These are phyloP conservation scores for Helogale parvula DNA, from an alignment of 2,113 vertebrate species.

Conservation along the genomic window DNA sequence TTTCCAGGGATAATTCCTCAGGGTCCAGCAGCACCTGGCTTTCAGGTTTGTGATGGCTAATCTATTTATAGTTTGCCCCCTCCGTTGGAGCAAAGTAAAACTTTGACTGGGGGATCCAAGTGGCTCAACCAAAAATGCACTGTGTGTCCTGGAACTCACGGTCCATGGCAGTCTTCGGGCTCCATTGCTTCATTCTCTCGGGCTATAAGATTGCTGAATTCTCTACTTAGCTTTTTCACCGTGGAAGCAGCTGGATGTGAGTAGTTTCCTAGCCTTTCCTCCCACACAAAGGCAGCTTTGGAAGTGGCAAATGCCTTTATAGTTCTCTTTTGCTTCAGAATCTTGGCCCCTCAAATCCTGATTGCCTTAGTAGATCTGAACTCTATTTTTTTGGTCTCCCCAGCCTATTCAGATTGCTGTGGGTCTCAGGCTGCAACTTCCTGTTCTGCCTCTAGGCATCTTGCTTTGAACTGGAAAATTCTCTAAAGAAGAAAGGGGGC, in stretches of 20 bases:
- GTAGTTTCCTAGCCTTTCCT: not conserved
- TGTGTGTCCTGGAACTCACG: not conserved
- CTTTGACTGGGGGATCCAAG: not conserved
- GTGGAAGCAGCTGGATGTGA: not conserved
- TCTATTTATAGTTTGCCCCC: not conserved
- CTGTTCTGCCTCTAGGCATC: not conserved
- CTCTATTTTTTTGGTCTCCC: not conserved
- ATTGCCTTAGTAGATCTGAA: not conserved
- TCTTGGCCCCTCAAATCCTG: not conserved
- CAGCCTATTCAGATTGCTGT: not conserved
- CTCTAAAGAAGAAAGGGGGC: not conserved
- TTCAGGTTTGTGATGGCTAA: not conserved
- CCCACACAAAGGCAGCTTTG: not conserved
- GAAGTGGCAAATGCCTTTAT: not conserved
- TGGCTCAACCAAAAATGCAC: not conserved
- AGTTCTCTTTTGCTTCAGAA: not conserved
- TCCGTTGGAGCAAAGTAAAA: not conserved
- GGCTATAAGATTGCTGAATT: not conserved
- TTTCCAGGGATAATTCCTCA: not conserved
- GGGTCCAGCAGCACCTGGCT: not conserved
- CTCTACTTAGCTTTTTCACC: not conserved
- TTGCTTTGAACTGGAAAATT: not conserved
- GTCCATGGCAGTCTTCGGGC: not conserved
- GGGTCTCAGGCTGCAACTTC: not conserved
- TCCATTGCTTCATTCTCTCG: not conserved